Conservation (phyloP, 1,140 invertebrate species). For the Amphibalanus amphitrite region DNA sequence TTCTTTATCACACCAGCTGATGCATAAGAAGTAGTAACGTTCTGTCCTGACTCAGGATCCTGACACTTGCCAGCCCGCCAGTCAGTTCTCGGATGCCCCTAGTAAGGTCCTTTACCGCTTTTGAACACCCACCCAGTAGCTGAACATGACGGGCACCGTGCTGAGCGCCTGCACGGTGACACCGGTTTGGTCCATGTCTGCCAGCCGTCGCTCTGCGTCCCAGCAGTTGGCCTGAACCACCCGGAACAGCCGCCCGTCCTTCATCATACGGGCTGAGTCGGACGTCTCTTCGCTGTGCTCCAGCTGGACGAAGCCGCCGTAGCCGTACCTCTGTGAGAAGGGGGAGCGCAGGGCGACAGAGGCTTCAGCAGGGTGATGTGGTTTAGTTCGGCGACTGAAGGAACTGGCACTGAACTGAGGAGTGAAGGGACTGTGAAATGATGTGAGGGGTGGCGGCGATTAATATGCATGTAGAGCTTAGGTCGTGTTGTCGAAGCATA, state of each 20-base stretch:
- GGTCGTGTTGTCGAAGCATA: too few relatives aligned
- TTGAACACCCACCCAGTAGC: slow-evolving; percentile 41
- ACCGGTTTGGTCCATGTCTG: slow-evolving; percentile 33
- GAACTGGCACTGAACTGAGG: too few relatives aligned
- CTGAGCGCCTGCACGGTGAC: slow-evolving; percentile 39
- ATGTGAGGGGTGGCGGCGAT: too few relatives aligned
- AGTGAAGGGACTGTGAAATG: too few relatives aligned
- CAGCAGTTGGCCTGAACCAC: slow-evolving; percentile 38
- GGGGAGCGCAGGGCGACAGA: background rate
- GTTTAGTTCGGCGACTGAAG: too few relatives aligned
- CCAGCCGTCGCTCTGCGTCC: slow-evolving; percentile 27
- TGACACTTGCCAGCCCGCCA: too few relatives aligned
- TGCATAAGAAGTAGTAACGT: too few relatives aligned
- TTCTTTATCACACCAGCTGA: too few relatives aligned
- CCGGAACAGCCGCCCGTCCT: slow-evolving; percentile 38
- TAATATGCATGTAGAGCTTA: too few relatives aligned
- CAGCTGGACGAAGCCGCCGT: slow-evolving; percentile 37
- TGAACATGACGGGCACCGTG: slow-evolving; percentile 48
- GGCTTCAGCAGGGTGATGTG: background rate
- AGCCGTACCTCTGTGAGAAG: slow-evolving; percentile 34
- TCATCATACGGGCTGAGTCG: slow-evolving; percentile 33
- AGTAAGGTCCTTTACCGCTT: too few relatives aligned
- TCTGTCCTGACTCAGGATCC: too few relatives aligned
- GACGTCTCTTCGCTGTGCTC: slow-evolving; percentile 25
- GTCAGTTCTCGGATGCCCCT: too few relatives aligned